Evolutionary conservation across 2,113 vertebrate species (phyloP).

Genomic region (Urocolius indicus): DNA sequence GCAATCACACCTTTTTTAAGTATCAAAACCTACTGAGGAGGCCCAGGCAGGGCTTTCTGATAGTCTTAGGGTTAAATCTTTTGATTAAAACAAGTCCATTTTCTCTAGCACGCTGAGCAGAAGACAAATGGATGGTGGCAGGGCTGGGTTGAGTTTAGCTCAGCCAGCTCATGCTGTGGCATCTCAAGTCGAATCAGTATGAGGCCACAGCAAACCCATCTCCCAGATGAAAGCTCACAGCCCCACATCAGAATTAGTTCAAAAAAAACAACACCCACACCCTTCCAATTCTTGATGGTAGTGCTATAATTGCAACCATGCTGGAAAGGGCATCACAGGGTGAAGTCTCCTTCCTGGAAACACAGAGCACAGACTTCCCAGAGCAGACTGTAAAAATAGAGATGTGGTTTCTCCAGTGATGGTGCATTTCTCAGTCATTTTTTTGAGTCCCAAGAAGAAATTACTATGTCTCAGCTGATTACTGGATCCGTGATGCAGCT

Average conservation of each 20-base stretch:
- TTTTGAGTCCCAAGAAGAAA: slow-evolving; percentile 20
- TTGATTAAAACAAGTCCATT: not conserved
- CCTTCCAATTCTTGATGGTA: not conserved
- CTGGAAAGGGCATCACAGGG: slow-evolving; percentile 28
- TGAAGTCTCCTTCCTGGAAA: slow-evolving; percentile 65
- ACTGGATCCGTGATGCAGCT: not conserved
- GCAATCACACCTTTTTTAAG: not conserved
- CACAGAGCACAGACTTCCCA: not conserved
- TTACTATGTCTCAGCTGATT: not conserved
- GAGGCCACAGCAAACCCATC: not conserved
- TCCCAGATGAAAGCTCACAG: not conserved
- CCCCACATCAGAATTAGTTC: not conserved
- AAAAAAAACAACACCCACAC: not conserved
- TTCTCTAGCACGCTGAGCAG: not conserved
- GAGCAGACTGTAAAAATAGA: slow-evolving; percentile 43
- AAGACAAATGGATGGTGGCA: not conserved
- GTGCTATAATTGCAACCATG: not conserved
- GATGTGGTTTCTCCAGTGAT: slow-evolving; percentile 17
- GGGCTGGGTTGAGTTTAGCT: not conserved
- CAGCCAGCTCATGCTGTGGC: not conserved
- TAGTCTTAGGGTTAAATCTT: not conserved
- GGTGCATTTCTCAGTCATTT: not conserved
- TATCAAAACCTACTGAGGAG: not conserved
- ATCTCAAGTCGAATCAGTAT: not conserved
- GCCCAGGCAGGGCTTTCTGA: not conserved